A percentile compares a stretch with the other conserved stretches of the same genome.
These are phyloP conservation scores for Pelusios castaneus DNA, from an alignment of 2,113 vertebrate species.

Conservation along the genomic window DNA sequence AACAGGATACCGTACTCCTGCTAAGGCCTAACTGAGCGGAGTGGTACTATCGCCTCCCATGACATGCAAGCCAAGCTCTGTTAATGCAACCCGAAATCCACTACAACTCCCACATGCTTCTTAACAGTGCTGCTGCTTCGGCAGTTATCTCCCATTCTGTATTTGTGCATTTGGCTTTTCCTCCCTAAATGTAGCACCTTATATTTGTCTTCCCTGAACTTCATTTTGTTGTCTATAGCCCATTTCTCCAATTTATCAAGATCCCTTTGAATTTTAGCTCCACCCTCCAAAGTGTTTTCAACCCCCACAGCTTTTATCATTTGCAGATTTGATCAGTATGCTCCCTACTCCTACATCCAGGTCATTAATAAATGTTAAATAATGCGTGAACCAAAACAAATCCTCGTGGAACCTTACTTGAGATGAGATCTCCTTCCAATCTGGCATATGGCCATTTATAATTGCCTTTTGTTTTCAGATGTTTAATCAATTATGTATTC, in stretches of 20 bases:
- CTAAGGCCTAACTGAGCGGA: not conserved
- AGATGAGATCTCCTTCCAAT: not conserved
- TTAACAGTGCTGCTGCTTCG: not conserved
- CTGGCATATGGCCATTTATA: not conserved
- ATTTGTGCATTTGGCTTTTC: not conserved
- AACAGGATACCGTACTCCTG: not conserved
- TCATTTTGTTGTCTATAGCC: not conserved
- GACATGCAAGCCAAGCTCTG: too few species aligned
- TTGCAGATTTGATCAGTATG: not conserved
- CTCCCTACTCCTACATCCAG: not conserved
- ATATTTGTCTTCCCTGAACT: not conserved
- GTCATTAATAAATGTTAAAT: not conserved
- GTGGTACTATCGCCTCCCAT: not conserved
- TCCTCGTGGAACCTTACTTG: not conserved
- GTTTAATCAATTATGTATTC: not conserved
- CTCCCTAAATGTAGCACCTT: not conserved
- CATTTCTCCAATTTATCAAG: not conserved
- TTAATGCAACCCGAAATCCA: not conserved
- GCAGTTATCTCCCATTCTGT: not conserved
- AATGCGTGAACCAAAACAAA: not conserved
- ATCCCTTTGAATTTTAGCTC: not conserved
- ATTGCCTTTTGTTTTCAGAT: not conserved
- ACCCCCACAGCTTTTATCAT: not conserved
- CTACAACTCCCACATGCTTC: not conserved
- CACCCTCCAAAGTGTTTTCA: not conserved